Evolutionary conservation across 1,140 invertebrate species (phyloP), one percentile per base, ranked within the genome.

Genomic region (Trachymyrmex septentrionalis): DNA sequence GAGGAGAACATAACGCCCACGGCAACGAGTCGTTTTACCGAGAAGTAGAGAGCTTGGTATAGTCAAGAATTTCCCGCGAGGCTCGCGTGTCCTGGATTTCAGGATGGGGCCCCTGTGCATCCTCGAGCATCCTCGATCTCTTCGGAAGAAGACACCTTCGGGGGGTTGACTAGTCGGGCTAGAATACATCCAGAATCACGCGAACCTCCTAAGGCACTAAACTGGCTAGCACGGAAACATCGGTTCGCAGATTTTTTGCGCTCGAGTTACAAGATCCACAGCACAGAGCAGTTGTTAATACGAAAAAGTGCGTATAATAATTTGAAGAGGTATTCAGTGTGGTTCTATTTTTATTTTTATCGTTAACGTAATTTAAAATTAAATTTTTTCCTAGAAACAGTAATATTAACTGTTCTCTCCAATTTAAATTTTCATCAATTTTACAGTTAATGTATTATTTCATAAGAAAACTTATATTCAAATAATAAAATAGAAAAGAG

Each of bases 11-110:
- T 71, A 64, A 64, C 53, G 88, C 92, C 91, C 67, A 77, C 77
- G 92, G 93, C 92, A 86, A 92, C 89, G 87, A 85, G 89, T 90
- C 90, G 87, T 30, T 92, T 92, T 94, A 94, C 93, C 92, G 76
- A 94, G 93, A 94, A 94, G 91, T 77, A 92, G 86, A 85, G 67
- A 64, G 64, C 77, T 38, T 30, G 85, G 72, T 78, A 71, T 84
- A 92, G 87, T 77, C 82, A 94, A 92, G 94, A 95, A 95, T 95
- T 95, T 95, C 94, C 94, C 94, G 93, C 92, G 92, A 94, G 94
- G 94, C 94, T 95, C 94, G 94, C 95, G 94, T 95, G 95, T 95
- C 92, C 93, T 92, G 94, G 94, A 94, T 95, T 94, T 95, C 93
- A 93, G 92, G 92, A 94, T 93, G 89, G 38, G 93, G 92, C 90